Conservation (phyloP, 2,888 invertebrate species). For the Acanthococcus lagerstroemiae region DNA sequence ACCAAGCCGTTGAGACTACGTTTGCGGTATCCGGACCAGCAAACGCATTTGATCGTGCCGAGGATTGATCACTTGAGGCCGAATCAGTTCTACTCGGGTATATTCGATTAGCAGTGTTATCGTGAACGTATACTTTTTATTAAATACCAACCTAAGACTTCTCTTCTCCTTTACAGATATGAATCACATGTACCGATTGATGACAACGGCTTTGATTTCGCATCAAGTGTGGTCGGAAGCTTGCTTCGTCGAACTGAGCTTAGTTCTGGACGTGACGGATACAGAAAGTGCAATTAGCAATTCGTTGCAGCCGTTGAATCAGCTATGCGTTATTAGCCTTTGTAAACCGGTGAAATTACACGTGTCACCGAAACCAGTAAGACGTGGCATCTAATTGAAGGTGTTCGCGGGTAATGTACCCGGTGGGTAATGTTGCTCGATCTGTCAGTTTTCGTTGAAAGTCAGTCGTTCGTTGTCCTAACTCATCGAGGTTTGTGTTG, state of each 20-base stretch:
- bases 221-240: constrained; percentile 90
- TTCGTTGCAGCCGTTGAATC: constrained; percentile 46
- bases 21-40: constrained; percentile 85
- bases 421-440: background rate
- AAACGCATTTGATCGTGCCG: constrained; percentile 72
- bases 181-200: constrained; percentile 55
- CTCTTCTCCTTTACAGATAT: constrained; percentile 46
- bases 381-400: constrained; percentile 57
- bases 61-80: constrained; percentile 58
- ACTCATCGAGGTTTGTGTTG: too few relatives aligned
- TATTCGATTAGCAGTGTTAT: background rate
- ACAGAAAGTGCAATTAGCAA: constrained; percentile 44
- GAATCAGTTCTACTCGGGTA: constrained; percentile 34
- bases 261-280: constrained; percentile 66
- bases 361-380: constrained; percentile 79
- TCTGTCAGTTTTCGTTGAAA: background rate
- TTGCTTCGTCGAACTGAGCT: constrained; percentile 73
- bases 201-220: constrained; percentile 79
- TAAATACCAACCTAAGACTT: background rate
- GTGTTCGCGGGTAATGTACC: too few relatives aligned
- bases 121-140: constrained; percentile 7
- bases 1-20: constrained; percentile 66
- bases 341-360: constrained; percentile 78
- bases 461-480: background rate
- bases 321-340: constrained; percentile 59